Percentiles rank a stretch among this genome's conserved stretches.
Conservation (phyloP, 2,113 vertebrate species). For the Malurus alboscapulatus region DNA sequence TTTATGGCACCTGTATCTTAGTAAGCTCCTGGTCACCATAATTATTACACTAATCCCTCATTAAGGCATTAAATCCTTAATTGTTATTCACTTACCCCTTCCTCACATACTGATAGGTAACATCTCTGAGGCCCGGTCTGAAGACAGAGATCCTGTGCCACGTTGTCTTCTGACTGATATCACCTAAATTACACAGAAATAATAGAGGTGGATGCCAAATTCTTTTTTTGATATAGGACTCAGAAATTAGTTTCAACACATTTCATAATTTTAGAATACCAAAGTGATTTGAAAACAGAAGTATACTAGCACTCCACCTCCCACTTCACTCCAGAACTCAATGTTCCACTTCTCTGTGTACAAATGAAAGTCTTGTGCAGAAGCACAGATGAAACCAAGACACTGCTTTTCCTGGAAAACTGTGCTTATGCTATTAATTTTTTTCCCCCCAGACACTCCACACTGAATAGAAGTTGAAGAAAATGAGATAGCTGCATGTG, state of each 20-base stretch:
- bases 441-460: neutral
- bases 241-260: neutral
- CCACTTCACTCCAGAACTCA: neutral
- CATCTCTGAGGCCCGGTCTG: constrained; percentile 91
- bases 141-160: constrained; percentile 97
- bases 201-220: neutral
- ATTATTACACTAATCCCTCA: neutral
- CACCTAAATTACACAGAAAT: constrained; percentile 73
- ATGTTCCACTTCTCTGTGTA: neutral
- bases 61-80: neutral
- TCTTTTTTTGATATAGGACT: neutral
- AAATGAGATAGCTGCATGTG: neutral
- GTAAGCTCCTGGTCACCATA: neutral
- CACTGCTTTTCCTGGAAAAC: neutral
- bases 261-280: no score
- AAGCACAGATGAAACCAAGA: neutral
- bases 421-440: neutral
- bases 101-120: constrained; percentile 93
- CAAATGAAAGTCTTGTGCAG: neutral
- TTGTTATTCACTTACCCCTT: constrained; percentile 84
- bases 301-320: neutral
- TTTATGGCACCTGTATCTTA: neutral
- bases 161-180: constrained; percentile 93
- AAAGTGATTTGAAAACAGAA: neutral
- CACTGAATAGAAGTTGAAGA: neutral